phyloP scores from a whole-genome alignment of 2,888 invertebrate species.

The Microctonus brassicae region DNA sequence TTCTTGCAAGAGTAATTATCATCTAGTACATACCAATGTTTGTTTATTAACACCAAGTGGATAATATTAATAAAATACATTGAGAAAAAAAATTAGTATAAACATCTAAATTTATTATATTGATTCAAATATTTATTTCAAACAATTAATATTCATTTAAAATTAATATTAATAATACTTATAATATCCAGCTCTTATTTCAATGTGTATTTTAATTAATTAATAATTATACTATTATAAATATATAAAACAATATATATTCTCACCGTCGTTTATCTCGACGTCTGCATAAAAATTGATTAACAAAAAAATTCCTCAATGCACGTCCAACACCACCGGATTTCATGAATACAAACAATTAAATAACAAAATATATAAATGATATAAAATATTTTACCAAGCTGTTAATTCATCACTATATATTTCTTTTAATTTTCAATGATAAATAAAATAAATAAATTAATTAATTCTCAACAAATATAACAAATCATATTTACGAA shows the following conservation, averaged over 20 bases:
- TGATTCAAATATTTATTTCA: too few species aligned
- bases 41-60: not conserved
- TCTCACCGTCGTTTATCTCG: constrained; percentile 54
- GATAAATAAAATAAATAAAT: too few species aligned
- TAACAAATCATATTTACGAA: not conserved
- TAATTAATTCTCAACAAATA: too few species aligned
- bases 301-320: constrained; percentile 58
- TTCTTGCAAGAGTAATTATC: not conserved
- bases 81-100: not conserved
- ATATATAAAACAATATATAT: not conserved
- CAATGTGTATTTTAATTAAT: too few species aligned
- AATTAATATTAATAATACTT: too few species aligned
- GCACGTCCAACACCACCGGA: constrained; percentile 53
- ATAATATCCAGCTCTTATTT: too few species aligned
- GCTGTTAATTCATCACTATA: not conserved
- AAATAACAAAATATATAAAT: not conserved
- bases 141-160: too few species aligned
- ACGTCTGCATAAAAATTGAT: constrained; percentile 58
- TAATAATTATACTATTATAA: not conserved
- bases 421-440: too few species aligned
- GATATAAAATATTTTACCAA: not conserved
- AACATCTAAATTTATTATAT: too few species aligned
- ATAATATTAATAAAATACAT: not conserved
- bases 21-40: not conserved
- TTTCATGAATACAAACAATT: constrained; percentile 56